Percentiles rank a stretch among this genome's conserved stretches.
Conservation (phyloP, 1,140 invertebrate genomes). For the Linepithema humile region DNA sequence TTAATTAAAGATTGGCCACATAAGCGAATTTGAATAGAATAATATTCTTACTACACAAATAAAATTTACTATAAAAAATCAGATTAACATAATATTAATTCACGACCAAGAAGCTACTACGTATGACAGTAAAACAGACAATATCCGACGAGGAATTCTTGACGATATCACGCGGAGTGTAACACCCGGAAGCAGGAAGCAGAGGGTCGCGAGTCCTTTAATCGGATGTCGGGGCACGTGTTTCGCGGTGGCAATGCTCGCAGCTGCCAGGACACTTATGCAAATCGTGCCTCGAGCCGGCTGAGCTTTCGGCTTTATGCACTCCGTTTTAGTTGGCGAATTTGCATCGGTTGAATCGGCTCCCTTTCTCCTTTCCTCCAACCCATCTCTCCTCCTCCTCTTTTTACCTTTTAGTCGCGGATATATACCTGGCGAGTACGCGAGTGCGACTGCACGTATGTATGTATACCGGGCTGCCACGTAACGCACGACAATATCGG, state of each 20-base stretch:
- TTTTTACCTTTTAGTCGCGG: constrained; percentile 69
- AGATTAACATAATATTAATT: neutral
- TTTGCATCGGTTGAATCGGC: constrained; percentile 81
- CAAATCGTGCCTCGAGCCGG: constrained; percentile 79
- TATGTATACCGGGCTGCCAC: constrained; percentile 65
- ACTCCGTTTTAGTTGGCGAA: constrained; percentile 76
- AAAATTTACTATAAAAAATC: neutral
- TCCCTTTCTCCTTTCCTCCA: constrained; percentile 62
- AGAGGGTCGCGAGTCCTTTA: constrained; percentile 73
- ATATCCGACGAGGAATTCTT: constrained; percentile 33
- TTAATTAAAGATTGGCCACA: neutral
- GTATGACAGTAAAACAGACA: constrained; percentile 17
- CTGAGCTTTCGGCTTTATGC: constrained; percentile 81
- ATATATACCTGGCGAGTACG: constrained; percentile 68
- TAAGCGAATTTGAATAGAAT: neutral
- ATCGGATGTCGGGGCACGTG: constrained; percentile 81
- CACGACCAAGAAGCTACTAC: neutral
- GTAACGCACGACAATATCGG: constrained; percentile 78
- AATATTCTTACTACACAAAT: neutral
- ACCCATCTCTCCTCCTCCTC: constrained; percentile 56
- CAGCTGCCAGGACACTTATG: constrained; percentile 83
- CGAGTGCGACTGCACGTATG: constrained; percentile 47
- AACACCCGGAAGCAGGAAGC: constrained; percentile 72
- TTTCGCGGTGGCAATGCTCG: constrained; percentile 74
- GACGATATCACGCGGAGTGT: constrained; percentile 47